Conservation (phyloP, 2,113 vertebrate genomes). For the Merops nubicus region DNA sequence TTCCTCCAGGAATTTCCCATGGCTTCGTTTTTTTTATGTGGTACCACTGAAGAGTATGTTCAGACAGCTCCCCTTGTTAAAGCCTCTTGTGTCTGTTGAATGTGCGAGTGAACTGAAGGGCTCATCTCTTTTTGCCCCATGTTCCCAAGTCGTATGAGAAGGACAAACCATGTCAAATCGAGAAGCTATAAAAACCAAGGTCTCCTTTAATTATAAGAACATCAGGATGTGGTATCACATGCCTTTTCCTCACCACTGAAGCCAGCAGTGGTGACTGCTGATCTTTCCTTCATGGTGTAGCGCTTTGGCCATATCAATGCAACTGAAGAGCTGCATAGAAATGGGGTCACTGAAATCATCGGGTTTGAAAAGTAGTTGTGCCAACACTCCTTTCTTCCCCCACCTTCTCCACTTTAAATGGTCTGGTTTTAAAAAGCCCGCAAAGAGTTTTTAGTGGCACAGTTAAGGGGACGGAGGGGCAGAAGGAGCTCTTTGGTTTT, state of each 20-base stretch:
- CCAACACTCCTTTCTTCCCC: not conserved
- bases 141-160: not conserved
- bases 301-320: not conserved
- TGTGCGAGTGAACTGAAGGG: not conserved
- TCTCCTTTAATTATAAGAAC: not conserved
- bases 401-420: not conserved
- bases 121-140: not conserved
- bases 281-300: not conserved
- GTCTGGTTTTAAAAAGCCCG: not conserved
- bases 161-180: not conserved
- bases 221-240: conserved; percentile 1
- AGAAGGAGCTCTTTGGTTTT: not conserved
- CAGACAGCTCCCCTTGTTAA: not conserved
- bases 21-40: not conserved
- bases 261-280: not conserved
- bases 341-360: not conserved
- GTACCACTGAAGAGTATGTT: not conserved
- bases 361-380: not conserved
- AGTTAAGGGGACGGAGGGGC: not conserved
- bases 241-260: not conserved
- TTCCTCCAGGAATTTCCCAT: not conserved
- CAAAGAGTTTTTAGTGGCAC: not conserved
- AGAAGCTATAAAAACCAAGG: not conserved
- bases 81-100: not conserved
- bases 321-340: not conserved